Evolutionary conservation across 2,113 vertebrate species (phyloP).

Genomic region (Callopanchax toddi): DNA sequence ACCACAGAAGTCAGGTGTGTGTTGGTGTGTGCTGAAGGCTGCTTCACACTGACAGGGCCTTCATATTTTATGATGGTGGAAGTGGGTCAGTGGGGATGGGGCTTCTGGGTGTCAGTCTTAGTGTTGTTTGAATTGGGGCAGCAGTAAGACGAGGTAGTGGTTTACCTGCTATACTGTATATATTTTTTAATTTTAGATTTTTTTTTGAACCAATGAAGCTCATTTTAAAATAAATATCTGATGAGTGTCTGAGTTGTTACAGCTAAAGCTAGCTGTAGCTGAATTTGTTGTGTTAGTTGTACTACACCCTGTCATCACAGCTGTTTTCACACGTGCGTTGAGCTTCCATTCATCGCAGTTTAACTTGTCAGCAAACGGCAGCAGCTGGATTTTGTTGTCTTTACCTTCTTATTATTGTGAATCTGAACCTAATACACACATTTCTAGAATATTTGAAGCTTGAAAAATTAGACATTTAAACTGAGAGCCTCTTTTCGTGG

Average conservation of each 20-base stretch:
- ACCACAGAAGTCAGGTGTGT: constrained; percentile 6
- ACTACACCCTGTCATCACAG: constrained; percentile 22
- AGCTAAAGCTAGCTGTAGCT: not conserved
- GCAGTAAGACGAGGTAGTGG: not conserved
- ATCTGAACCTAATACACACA: not conserved
- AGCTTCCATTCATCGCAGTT: constrained; percentile 15
- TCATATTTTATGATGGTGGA: constrained; percentile 62
- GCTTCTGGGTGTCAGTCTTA: constrained; percentile 19
- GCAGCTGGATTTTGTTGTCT: constrained; percentile 22
- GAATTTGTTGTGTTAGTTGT: constrained; percentile 11
- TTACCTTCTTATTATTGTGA: not conserved
- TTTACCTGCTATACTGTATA: too few relatives aligned
- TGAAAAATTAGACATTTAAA: not conserved
- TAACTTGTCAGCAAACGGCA: constrained; percentile 18
- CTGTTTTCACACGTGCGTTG: constrained; percentile 54
- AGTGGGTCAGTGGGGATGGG: constrained; percentile 58
- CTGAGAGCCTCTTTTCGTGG: not conserved
- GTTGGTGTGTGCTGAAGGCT: constrained; percentile 1
- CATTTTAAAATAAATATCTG: too few relatives aligned
- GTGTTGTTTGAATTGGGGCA: not conserved
- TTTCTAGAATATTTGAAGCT: constrained; percentile 6
- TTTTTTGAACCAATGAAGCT: too few relatives aligned
- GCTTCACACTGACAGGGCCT: constrained; percentile 6
- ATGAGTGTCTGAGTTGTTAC: too few relatives aligned
- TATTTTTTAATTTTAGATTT: too few relatives aligned